Evolutionary conservation across 2,113 vertebrate species (phyloP), one percentile per base, ranked within the genome.

Genomic region (Ardeotis arabs): DNA sequence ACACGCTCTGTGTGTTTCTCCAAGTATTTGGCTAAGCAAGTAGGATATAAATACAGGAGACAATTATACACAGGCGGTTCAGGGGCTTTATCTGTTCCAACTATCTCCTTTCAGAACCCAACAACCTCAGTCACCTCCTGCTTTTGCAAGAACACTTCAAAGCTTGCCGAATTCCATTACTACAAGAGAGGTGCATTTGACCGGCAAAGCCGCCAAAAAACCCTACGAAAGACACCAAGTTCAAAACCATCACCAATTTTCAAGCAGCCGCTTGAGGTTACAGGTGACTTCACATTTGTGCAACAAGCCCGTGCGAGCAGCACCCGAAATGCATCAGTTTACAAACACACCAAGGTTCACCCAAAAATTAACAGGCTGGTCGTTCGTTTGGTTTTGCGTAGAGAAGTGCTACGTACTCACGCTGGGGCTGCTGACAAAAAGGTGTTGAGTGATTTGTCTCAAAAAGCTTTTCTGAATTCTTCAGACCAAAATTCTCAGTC

Each of bases 321-420:
- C n/a, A 67, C 19, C 69, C 49, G 68, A 31, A 75, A 56, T 10
- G 13, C 4, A 2, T 3, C 19, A 2, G 14, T 53, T 49, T 6
- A 25, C 1, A 35, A 47, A 39, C 45, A 28, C 55, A 44, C 24
- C 67, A 49, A 80, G 12, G 28, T n/a, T 62, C 62, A 52, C 55
- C 29, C 31, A 56, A 52, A 79, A 80, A 33, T 33, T 45, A 55
- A 41, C 47, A 68, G 44, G 16, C 14, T 67, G 25, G 37, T 19
- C 33, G 17, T 14, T 78, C 16, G 0, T 5, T 24, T 23, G 37
- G 7, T 22, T 87, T 10, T 5, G n/a, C 2, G 29, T 10, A 55
- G 12, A 70, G 22, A 76, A 90, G 58, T 0, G 2, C 28, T 35
- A 3, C 1, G 0, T 29, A 28, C 10, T 23, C 14, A 1, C 3